phyloP scores from a whole-genome alignment of 2,888 invertebrate genomes.

The Tanypteryx hageni region DNA sequence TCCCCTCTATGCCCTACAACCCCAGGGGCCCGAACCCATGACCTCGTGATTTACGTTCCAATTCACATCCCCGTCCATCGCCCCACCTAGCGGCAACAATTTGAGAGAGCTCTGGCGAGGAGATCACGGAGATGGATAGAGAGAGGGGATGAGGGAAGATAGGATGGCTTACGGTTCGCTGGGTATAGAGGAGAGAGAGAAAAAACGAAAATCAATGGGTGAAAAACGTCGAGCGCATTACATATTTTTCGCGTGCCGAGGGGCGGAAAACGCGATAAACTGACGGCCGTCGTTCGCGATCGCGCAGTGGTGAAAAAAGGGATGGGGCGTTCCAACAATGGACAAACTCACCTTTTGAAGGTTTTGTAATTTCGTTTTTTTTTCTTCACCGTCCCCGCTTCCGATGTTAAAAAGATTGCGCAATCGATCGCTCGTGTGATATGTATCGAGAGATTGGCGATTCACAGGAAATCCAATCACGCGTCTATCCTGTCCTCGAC shows the following conservation, averaged over 20 bases:
- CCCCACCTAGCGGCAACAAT: neutral
- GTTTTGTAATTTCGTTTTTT: too few relatives aligned
- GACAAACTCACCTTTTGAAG: too few relatives aligned
- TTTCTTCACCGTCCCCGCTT: too few relatives aligned
- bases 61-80: neutral
- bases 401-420: too few relatives aligned
- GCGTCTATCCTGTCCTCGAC: too few relatives aligned
- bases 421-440: too few relatives aligned
- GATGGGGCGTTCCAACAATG: neutral
- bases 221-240: neutral
- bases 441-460: too few relatives aligned
- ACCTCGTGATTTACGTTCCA: constrained; percentile 32
- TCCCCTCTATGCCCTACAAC: neutral
- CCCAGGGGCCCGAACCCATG: neutral
- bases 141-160: neutral
- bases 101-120: neutral
- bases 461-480: too few relatives aligned
- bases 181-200: neutral
- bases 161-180: neutral
- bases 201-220: neutral
- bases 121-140: neutral
- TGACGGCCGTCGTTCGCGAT: neutral
- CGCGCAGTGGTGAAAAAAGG: too few relatives aligned
- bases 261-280: neutral
- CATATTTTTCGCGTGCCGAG: neutral